Evolutionary conservation across 2,113 vertebrate genomes (phyloP).

Genomic region (Anhinga anhinga): DNA sequence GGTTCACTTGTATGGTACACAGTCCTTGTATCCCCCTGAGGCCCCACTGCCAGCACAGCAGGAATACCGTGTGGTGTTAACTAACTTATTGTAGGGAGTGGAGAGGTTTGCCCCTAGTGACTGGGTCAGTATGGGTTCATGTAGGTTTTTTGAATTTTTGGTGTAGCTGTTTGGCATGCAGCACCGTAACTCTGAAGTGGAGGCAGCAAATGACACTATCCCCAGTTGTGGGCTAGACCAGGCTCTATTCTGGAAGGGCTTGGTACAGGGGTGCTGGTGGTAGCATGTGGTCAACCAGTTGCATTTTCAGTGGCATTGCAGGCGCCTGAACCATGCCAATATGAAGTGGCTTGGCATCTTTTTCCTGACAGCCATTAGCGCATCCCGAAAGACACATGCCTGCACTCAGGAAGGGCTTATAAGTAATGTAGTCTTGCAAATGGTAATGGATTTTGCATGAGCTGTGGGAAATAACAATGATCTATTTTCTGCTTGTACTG

Average conservation of each 20-base stretch:
- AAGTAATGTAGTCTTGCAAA: not conserved
- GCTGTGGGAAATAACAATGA: not conserved
- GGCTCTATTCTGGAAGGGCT: not conserved
- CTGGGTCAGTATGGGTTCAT: fast-evolving
- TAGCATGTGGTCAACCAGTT: not conserved
- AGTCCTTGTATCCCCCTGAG: not conserved
- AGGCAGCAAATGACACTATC: not conserved
- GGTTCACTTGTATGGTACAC: not conserved
- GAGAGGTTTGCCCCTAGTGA: not conserved
- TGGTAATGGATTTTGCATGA: not conserved
- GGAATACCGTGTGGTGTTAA: not conserved
- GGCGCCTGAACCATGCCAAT: not conserved
- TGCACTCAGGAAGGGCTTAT: not conserved
- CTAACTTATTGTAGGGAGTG: not conserved
- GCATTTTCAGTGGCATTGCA: fast-evolving
- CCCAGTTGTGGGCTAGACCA: not conserved
- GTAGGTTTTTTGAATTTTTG: not conserved
- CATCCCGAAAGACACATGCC: not conserved
- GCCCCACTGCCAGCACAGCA: fast-evolving
- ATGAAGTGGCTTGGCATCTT: not conserved
- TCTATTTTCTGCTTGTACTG: not conserved
- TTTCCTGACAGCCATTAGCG: not conserved
- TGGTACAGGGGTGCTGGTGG: not conserved
- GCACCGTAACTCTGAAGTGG: not conserved
- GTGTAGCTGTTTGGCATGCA: not conserved